These are phyloP conservation scores for Mesembrinibis cayennensis DNA, from an alignment of 2,113 vertebrate species.

Conservation along the genomic window DNA sequence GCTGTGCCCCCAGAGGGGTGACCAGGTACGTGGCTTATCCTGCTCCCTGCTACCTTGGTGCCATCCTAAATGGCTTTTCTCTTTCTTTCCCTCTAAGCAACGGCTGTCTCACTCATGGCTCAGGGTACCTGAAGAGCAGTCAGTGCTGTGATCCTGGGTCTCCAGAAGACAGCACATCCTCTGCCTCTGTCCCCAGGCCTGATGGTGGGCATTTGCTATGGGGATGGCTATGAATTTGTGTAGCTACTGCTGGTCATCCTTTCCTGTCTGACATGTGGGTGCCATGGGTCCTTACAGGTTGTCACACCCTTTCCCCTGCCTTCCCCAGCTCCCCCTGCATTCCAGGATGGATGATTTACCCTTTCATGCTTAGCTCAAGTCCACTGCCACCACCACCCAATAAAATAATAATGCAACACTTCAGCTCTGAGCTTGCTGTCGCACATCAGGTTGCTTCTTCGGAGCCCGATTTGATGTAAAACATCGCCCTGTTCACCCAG, in stretches of 20 bases:
- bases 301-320: neutral
- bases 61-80: neutral
- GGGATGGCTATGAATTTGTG: neutral
- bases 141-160: neutral
- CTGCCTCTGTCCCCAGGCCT: neutral
- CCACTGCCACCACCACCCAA: accelerated
- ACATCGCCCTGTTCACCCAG: neutral
- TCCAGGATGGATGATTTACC: neutral
- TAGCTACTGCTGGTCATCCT: neutral
- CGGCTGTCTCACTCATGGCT: neutral
- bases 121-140: neutral
- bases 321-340: neutral
- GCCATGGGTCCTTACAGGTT: neutral
- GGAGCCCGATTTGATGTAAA: neutral
- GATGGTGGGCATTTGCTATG: neutral
- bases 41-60: neutral
- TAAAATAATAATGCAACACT: neutral
- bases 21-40: neutral
- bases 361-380: no score
- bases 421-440: neutral
- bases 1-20: neutral
- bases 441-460: neutral
- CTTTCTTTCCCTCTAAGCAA: neutral
- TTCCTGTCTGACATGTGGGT: neutral
- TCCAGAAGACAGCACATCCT: neutral